Base-by-base conservation (phyloP, 2,113 vertebrate species). In the Verasper variegatus region DNA sequence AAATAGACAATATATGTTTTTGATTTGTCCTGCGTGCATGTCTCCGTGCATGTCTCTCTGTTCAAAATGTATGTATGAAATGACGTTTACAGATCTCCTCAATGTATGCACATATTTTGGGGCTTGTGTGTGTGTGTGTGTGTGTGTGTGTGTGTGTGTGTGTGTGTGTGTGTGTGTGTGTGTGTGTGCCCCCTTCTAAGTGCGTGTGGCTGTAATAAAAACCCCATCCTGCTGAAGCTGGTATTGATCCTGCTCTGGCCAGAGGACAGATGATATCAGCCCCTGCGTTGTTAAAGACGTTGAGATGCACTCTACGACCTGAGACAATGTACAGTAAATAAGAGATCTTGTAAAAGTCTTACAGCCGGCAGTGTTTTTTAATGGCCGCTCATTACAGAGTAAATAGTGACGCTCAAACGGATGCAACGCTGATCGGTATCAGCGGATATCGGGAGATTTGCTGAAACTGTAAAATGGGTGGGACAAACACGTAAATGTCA, bases 291-390 rank as follows among this genome's bases (percentile, higher is more conserved):
- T 87, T 88, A 87, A 89, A 76, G 78, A 86, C 74, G 63, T 7
- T 84, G 82, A 86, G 85, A 63, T 74, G 82, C 23, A 49, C 73
- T 86, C 72, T n/a, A n/a, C 13, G 5, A 59, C 40, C 51, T 1
- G 67, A 85, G 76, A 83, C 74, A 76, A 74, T 56, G 70, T 75
- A 86, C 83, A 76, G 82, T 86, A 76, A 88, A 88, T 85, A 86
- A 81, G 64, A 60, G 80, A 67, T 74, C 54, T 49, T 75, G 63
- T 86, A 74, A 87, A 83, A 76, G 71, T 35, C 54, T 69, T 76
- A 86, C 49, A 57, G 62, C 47, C 70, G 23, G 61, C 66, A 37
- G 63, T 76, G 69, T 59, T 86, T 78, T 87, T 85, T 87, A 87
- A 86, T 51, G 70, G 24, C 35, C 1, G 11, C 76, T 74, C 81